Evolutionary conservation across 1,140 invertebrate species (phyloP), one percentile per base, ranked within the genome.

Genomic region (Plutomurus gul): DNA sequence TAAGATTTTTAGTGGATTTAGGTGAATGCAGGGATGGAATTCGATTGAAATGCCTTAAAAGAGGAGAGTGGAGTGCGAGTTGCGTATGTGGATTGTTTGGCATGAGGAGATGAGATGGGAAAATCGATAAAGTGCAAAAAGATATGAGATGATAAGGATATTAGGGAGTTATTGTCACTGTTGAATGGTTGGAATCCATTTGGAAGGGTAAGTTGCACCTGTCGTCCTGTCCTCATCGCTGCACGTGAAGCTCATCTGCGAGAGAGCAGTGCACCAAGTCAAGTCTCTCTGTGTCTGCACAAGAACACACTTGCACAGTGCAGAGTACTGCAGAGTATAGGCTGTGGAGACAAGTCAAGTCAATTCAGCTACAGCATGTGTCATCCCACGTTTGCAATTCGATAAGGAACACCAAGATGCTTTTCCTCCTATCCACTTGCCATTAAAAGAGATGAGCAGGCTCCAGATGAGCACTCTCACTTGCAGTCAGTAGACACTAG

Each of bases 181-280:
- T 72, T 40, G 43, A 78, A 78, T 78, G 76, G 76, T 46, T 43
- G 33, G 56, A 77, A 78, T 78, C 76, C 76, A 78, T 78, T 78
- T 78, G 43, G 39, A 60, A 43, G 65, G 37, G 27, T 39, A 73
- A 78, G 56, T 71, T 78, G 76, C 76, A 78, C 76, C 76, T 78
- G 76, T 73, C 76, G 76, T 78, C 76, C 25, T n/a, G n/a, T 75
- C 73, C 37, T 27, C 40, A 39, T 39, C 8, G 13, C 13, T 56
- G 7, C 11, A 56, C 6, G 6, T 56, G 11, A 56, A 11, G 5
- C 6, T 7, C 6, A 30, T 7, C 18, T 56, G 11, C 13, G 6
- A 56, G 6, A 6, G 6, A 6, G 11, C 6, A 11, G 22, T 18
- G 27, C 25, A 7, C 30, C 37, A 0, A 49, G 5, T 46, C 8